These are phyloP conservation scores for Moxostoma hubbsi DNA, from an alignment of 2,797 vertebrate species.

Conservation along the genomic window DNA sequence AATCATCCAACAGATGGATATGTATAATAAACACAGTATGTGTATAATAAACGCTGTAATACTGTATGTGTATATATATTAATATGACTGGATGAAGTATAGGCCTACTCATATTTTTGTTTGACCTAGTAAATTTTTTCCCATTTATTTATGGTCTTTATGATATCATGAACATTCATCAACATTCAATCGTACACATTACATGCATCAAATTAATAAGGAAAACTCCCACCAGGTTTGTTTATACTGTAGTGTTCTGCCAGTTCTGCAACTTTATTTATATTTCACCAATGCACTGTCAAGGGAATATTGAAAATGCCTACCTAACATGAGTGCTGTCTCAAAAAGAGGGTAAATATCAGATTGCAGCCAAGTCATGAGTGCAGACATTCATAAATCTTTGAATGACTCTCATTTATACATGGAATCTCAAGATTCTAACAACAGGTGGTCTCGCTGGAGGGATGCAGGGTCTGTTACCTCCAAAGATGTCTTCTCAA, in stretches of 20 bases:
- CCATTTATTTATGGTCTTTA: too few species aligned
- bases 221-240: background rate
- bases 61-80: too few species aligned
- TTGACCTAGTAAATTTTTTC: too few species aligned
- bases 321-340: background rate
- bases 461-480: background rate
- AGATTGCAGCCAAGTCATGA: conserved; percentile 10
- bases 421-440: background rate
- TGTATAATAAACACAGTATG: too few species aligned
- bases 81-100: too few species aligned
- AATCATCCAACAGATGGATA: too few species aligned
- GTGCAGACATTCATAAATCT: conserved; percentile 27
- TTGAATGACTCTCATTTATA: conserved; percentile 25
- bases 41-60: background rate
- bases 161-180: too few species aligned
- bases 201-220: too few species aligned
- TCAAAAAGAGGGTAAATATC: conserved; percentile 10
- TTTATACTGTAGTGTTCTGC: too few species aligned
- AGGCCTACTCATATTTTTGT: too few species aligned
- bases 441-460: conserved; percentile 3
- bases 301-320: background rate
- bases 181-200: too few species aligned
- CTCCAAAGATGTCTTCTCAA: conserved; percentile 16
- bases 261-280: background rate
- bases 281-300: conserved; percentile 5